These are phyloP conservation scores for Drosophila gaucha DNA, from an alignment of 2,888 invertebrate genomes.

Conservation along the genomic window DNA sequence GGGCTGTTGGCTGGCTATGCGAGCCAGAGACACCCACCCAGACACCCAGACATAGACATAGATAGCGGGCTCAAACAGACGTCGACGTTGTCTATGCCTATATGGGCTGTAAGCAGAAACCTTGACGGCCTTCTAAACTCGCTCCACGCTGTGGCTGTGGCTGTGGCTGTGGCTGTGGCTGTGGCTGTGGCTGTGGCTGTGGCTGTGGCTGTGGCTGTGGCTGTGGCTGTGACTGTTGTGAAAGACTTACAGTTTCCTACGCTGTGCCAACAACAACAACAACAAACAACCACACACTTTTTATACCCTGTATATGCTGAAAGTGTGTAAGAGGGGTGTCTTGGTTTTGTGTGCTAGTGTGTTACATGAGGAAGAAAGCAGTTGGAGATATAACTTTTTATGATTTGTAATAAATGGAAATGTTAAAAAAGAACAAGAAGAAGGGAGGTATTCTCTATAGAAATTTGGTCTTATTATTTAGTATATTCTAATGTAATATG, in stretches of 20 bases:
- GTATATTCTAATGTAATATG: too few species aligned
- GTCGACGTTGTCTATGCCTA: constrained; percentile 16
- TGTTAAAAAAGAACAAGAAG: too few species aligned
- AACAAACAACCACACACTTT: constrained; percentile 50
- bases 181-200: constrained; percentile 19
- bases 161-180: neutral
- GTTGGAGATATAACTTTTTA: too few species aligned
- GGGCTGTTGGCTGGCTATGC: too few species aligned
- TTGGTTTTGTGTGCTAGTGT: neutral
- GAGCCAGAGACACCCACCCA: constrained; percentile 31
- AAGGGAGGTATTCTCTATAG: too few species aligned
- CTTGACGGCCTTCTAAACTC: constrained; percentile 72
- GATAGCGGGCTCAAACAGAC: constrained; percentile 6
- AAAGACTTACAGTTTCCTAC: constrained; percentile 70
- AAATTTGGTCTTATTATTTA: too few species aligned
- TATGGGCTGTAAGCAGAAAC: constrained; percentile 59
- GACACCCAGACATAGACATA: neutral
- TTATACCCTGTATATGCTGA: neutral
- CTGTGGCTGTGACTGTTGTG: constrained; percentile 41
- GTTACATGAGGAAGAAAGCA: too few species aligned
- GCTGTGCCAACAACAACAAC: constrained; percentile 47
- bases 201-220: neutral
- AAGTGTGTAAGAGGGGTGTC: neutral
- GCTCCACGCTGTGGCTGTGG: constrained; percentile 26
- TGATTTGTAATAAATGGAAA: too few species aligned